Conservation (phyloP, 2,888 invertebrate genomes). For the Catocala sponsa region DNA sequence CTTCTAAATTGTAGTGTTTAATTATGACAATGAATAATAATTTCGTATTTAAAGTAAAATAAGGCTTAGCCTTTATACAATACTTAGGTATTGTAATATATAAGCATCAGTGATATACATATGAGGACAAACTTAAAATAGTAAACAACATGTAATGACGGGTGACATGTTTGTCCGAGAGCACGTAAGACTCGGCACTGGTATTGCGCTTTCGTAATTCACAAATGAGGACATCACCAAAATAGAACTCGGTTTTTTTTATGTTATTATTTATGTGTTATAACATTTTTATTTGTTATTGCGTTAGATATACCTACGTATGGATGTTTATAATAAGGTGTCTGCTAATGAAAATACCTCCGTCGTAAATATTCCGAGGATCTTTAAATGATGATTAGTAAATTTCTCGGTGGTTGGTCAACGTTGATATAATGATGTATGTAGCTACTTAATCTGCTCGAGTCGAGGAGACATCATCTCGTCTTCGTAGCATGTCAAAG, state of each 20-base stretch:
- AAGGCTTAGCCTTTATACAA: no score
- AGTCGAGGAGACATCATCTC: no score
- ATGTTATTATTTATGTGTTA: conserved; percentile 42
- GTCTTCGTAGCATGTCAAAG: no score
- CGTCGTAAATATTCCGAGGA: not conserved
- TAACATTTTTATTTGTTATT: conserved; percentile 27
- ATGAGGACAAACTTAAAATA: not conserved
- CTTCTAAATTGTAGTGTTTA: no score
- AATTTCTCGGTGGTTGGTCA: no score
- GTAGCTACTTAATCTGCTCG: no score
- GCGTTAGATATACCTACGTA: conserved; percentile 13
- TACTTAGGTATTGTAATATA: no score
- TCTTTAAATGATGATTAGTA: conserved; percentile 4
- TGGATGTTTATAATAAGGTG: conserved; percentile 16
- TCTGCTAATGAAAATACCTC: conserved; percentile 26
- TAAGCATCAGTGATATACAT: no score
- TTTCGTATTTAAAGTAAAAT: no score
- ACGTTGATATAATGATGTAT: no score
- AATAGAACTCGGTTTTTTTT: conserved; percentile 41
- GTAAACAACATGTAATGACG: conserved; percentile 36
- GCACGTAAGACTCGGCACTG: conserved; percentile 12
- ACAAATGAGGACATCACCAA: conserved; percentile 33
- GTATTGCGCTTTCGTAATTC: conserved; percentile 37
- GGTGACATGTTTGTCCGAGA: conserved; percentile 40
- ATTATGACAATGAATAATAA: no score